phyloP scores from a whole-genome alignment of 2,797 vertebrate genomes.

The Ataeniobius toweri region DNA sequence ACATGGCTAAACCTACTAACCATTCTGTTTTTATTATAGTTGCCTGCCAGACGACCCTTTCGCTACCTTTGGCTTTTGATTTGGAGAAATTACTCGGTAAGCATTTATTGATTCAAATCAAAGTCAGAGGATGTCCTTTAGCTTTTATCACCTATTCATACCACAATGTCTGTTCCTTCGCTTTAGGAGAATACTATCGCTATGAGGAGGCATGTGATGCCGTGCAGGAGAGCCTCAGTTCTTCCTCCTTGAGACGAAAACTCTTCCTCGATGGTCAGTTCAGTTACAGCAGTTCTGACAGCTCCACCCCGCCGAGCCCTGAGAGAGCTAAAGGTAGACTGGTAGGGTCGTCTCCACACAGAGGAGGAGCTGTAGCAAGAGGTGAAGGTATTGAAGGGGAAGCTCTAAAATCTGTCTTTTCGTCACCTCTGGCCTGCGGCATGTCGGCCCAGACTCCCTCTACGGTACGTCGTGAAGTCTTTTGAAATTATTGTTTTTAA shows the following conservation, averaged over 20 bases:
- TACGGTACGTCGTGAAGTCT: constrained; percentile 78
- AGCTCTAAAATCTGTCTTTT: constrained; percentile 68
- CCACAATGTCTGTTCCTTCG: background rate
- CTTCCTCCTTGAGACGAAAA: constrained; percentile 93
- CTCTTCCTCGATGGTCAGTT: constrained; percentile 92
- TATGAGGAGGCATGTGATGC: constrained; percentile 86
- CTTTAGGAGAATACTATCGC: constrained; percentile 89
- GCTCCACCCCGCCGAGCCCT: constrained; percentile 85
- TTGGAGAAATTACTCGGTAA: constrained; percentile 93
- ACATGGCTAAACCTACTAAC: background rate
- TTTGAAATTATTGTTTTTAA: background rate
- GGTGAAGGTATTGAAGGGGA: constrained; percentile 59
- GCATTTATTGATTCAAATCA: constrained; percentile 23
- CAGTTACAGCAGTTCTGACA: constrained; percentile 83
- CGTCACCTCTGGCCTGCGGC: constrained; percentile 85
- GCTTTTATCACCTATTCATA: background rate
- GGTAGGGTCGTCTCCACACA: constrained; percentile 41
- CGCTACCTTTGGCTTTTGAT: constrained; percentile 93
- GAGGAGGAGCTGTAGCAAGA: constrained; percentile 1
- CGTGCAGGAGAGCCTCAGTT: constrained; percentile 93
- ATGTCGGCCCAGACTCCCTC: constrained; percentile 81
- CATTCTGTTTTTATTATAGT: constrained; percentile 76
- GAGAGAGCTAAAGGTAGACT: constrained; percentile 61
- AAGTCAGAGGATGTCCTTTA: background rate
- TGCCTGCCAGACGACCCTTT: constrained; percentile 90